These are phyloP conservation scores for Sinhomidia bicolor DNA, from an alignment of 2,888 invertebrate genomes.

Conservation along the genomic window DNA sequence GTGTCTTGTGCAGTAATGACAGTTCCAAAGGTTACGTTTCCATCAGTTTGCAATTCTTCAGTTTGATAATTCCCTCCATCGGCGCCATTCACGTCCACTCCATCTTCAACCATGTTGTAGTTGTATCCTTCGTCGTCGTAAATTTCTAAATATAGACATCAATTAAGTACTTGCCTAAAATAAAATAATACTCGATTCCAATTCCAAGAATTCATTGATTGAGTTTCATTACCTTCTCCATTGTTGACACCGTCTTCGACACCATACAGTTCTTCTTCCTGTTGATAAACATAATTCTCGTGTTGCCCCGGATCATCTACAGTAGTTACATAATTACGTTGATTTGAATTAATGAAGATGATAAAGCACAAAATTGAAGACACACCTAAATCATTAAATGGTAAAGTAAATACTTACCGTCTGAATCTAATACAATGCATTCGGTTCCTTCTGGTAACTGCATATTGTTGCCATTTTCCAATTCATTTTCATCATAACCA, in stretches of 20 bases:
- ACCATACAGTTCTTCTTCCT: slow-evolving; percentile 46
- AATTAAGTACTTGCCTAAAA: too few species aligned
- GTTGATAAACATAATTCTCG: slow-evolving; percentile 43
- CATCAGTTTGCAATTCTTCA: slow-evolving; percentile 63
- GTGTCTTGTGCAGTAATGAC: slow-evolving; percentile 52
- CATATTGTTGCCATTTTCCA: slow-evolving; percentile 33
- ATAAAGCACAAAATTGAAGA: too few species aligned
- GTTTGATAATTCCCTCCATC: slow-evolving; percentile 45
- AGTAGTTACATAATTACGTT: too few species aligned
- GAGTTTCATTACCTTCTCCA: slow-evolving; percentile 34
- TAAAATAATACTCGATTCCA: too few species aligned
- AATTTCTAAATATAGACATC: slow-evolving; percentile 25
- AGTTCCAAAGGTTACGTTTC: slow-evolving; percentile 69
- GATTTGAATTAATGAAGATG: too few species aligned
- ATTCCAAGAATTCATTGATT: too few species aligned
- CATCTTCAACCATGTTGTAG: slow-evolving; percentile 46
- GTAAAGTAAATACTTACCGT: slow-evolving; percentile 43
- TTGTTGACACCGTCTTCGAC: slow-evolving; percentile 20
- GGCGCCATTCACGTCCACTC: neutral
- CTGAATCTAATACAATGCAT: slow-evolving; percentile 61
- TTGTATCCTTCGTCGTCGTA: slow-evolving; percentile 55
- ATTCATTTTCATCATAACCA: slow-evolving; percentile 46
- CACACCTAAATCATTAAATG: too few species aligned
- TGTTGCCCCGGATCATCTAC: slow-evolving; percentile 55
- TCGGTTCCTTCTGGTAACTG: slow-evolving; percentile 64